Evolutionary conservation across 2,888 invertebrate species (phyloP).

Genomic region (Sinelater perroti): DNA sequence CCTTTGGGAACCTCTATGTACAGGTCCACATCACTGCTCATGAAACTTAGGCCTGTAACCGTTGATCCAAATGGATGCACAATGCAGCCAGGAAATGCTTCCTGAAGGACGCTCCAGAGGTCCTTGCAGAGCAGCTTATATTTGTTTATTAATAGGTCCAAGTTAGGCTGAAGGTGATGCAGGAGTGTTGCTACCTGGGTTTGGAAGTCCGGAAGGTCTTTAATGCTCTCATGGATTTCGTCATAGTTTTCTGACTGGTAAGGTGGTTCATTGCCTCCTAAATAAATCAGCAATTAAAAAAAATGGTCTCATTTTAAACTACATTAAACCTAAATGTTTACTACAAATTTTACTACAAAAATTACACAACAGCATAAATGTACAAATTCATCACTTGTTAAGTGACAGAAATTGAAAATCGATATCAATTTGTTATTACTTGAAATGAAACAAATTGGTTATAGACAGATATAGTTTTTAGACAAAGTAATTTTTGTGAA

Average conservation of each 20-base stretch:
- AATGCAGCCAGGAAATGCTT: constrained; percentile 59
- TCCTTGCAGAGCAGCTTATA: constrained; percentile 61
- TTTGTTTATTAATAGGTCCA: constrained; percentile 45
- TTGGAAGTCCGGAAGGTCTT: constrained; percentile 55
- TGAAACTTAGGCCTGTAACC: constrained; percentile 74
- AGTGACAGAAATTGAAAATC: too few relatives aligned
- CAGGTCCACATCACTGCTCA: constrained; percentile 78
- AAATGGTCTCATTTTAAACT: too few relatives aligned
- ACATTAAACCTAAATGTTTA: too few relatives aligned
- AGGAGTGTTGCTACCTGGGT: constrained; percentile 59
- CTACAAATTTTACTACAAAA: too few relatives aligned
- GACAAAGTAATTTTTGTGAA: too few relatives aligned
- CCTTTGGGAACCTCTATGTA: constrained; percentile 64
- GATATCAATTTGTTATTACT: too few relatives aligned
- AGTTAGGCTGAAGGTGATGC: constrained; percentile 55
- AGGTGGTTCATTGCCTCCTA: constrained; percentile 8
- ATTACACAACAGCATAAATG: too few relatives aligned
- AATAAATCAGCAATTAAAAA: too few relatives aligned
- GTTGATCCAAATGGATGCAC: constrained; percentile 77
- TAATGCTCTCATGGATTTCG: constrained; percentile 39
- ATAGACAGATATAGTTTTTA: too few relatives aligned
- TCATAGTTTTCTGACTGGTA: constrained; percentile 38
- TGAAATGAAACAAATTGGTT: too few relatives aligned
- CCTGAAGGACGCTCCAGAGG: constrained; percentile 57
- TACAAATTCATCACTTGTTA: too few relatives aligned